These are phyloP conservation scores for Muricea muricata DNA, from an alignment of 92 coral and sea anemone species.

Conservation along the genomic window DNA sequence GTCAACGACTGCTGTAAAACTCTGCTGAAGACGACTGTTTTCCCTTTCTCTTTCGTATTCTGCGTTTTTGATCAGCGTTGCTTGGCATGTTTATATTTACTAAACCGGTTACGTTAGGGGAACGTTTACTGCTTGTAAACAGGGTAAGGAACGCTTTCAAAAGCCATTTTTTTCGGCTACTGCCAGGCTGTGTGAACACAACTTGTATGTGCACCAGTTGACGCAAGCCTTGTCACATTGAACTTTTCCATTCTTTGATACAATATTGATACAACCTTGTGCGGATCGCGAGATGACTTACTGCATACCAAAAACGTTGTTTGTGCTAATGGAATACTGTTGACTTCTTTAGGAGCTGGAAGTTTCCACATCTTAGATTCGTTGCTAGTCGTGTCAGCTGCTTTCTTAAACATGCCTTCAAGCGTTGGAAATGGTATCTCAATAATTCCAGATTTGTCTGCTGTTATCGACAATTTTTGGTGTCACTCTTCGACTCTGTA, in stretches of 20 bases:
- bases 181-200: constrained; percentile 35
- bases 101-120: neutral
- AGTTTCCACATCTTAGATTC: constrained; percentile 45
- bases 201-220: constrained; percentile 12
- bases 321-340: neutral
- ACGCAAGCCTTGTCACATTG: constrained; percentile 31
- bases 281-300: constrained; percentile 17
- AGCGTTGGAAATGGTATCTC: constrained; percentile 56
- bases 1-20: neutral
- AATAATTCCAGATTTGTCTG: constrained; percentile 46
- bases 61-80: constrained; percentile 4
- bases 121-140: neutral
- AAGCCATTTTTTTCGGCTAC: constrained; percentile 16
- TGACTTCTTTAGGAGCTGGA: constrained; percentile 29
- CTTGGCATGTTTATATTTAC: neutral
- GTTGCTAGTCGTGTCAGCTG: constrained; percentile 25
- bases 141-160: neutral
- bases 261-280: constrained; percentile 29
- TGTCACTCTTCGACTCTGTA: neutral
- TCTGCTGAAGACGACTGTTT: neutral
- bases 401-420: constrained; percentile 53
- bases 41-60: constrained; percentile 52
- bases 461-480: constrained; percentile 55
- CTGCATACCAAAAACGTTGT: constrained; percentile 26
- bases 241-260: neutral